These are phyloP conservation scores for Xylocopa sonorina DNA, from an alignment of 1,140 invertebrate species.

Conservation along the genomic window DNA sequence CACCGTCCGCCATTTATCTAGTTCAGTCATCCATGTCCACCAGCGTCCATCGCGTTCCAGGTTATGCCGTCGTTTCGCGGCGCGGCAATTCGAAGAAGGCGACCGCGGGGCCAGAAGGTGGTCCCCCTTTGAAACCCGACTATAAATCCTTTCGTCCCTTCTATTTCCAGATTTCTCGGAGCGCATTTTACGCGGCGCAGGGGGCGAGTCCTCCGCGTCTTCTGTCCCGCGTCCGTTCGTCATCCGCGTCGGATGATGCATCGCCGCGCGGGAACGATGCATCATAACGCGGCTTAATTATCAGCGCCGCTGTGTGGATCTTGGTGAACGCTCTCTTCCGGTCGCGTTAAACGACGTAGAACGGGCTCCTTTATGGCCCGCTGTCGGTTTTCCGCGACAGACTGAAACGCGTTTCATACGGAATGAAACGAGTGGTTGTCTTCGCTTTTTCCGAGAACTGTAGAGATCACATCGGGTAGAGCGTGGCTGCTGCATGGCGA, in stretches of 20 bases:
- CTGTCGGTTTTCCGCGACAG: not conserved
- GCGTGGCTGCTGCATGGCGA: too few relatives aligned
- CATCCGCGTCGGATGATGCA: constrained; percentile 40
- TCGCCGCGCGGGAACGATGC: constrained; percentile 32
- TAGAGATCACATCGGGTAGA: not conserved
- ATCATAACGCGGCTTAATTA: constrained; percentile 45
- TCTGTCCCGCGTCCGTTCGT: constrained; percentile 20
- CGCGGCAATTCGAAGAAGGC: not conserved
- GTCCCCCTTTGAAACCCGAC: not conserved
- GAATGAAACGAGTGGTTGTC: too few relatives aligned
- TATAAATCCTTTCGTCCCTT: constrained; percentile 12
- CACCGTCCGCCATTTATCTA: constrained; percentile 11
- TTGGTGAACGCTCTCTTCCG: not conserved
- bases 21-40: not conserved
- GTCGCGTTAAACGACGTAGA: constrained; percentile 18
- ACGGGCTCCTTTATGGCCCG: constrained; percentile 18
- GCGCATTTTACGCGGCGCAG: not conserved
- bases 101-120: not conserved
- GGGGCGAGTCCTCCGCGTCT: too few relatives aligned
- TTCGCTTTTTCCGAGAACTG: not conserved
- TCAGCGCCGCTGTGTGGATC: constrained; percentile 25
- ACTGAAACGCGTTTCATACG: not conserved
- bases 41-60: not conserved
- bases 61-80: not conserved
- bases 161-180: constrained; percentile 24